Conservation (phyloP, 1,140 invertebrate genomes). For the Orius insidiosus region DNA sequence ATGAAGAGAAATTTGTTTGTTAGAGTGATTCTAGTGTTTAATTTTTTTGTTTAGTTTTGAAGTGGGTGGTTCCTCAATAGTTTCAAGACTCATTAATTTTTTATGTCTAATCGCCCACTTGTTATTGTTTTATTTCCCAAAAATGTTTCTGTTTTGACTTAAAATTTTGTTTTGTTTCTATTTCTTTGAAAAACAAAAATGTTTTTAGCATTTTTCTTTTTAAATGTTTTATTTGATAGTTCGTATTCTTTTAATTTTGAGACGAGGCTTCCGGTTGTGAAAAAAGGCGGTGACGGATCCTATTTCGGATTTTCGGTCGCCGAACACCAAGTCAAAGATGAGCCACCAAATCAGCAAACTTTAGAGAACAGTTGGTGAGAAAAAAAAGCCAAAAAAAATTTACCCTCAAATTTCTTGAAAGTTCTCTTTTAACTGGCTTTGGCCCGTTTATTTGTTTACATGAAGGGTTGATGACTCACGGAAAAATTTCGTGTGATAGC, state of each 20-base stretch:
- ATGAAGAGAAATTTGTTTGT: no score
- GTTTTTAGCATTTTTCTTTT: slow-evolving; percentile 23
- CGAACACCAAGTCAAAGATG: slow-evolving; percentile 45
- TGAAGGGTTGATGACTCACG: not conserved
- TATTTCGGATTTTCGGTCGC: slow-evolving; percentile 85
- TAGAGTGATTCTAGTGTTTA: no score
- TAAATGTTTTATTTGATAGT: slow-evolving; percentile 19
- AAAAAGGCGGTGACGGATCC: slow-evolving; percentile 45
- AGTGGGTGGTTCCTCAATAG: no score
- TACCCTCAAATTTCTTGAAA: no score
- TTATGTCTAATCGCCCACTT: not conserved
- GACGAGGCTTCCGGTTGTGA: slow-evolving; percentile 63
- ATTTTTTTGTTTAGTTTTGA: no score
- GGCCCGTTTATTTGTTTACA: not conserved
- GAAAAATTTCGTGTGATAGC: not conserved
- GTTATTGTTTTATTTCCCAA: slow-evolving; percentile 5
- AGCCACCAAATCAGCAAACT: slow-evolving; percentile 2
- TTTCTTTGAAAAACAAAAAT: not conserved
- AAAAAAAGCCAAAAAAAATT: no score
- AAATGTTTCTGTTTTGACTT: not conserved
- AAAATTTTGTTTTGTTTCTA: not conserved
- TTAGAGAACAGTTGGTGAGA: slow-evolving; percentile 40
- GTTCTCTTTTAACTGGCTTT: no score
- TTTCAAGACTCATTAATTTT: no score
- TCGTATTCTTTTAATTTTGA: slow-evolving; percentile 57